Evolutionary conservation across 2,888 invertebrate species (phyloP).

Genomic region (Graphium colonna): DNA sequence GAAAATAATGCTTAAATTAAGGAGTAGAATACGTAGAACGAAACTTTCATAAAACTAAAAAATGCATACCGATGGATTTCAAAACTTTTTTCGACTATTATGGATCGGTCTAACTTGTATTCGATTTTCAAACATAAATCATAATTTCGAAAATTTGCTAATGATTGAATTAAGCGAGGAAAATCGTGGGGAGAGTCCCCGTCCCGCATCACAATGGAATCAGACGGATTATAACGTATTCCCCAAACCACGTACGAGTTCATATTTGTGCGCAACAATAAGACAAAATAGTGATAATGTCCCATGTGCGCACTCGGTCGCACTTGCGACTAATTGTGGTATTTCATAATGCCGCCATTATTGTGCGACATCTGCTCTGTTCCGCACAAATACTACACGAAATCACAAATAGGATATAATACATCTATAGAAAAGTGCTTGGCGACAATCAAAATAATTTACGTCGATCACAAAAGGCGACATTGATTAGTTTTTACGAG

Average conservation of each 20-base stretch:
- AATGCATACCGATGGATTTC: too few relatives aligned
- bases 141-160: constrained; percentile 43
- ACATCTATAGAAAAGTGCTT: constrained; percentile 4
- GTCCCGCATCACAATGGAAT: constrained; percentile 65
- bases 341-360: constrained; percentile 66
- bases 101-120: too few relatives aligned
- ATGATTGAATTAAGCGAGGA: constrained; percentile 54
- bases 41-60: too few relatives aligned
- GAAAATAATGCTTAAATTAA: too few relatives aligned
- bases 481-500: constrained; percentile 20
- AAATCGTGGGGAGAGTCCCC: constrained; percentile 42
- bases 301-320: constrained; percentile 72
- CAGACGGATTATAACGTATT: constrained; percentile 75
- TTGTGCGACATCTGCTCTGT: constrained; percentile 66
- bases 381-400: constrained; percentile 10
- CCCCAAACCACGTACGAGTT: constrained; percentile 74
- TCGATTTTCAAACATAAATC: constrained; percentile 33
- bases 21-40: too few relatives aligned
- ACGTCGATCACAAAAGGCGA: constrained; percentile 14
- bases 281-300: constrained; percentile 75
- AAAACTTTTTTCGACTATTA: too few relatives aligned
- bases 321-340: constrained; percentile 77
- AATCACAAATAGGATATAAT: constrained; percentile 3
- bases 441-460: constrained; percentile 17
- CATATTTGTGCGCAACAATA: constrained; percentile 73